Percentiles rank a stretch among this genome's conserved stretches.
These are phyloP conservation scores for Argynnis bischoffii DNA, from an alignment of 2,888 invertebrate species.

Conservation along the genomic window DNA sequence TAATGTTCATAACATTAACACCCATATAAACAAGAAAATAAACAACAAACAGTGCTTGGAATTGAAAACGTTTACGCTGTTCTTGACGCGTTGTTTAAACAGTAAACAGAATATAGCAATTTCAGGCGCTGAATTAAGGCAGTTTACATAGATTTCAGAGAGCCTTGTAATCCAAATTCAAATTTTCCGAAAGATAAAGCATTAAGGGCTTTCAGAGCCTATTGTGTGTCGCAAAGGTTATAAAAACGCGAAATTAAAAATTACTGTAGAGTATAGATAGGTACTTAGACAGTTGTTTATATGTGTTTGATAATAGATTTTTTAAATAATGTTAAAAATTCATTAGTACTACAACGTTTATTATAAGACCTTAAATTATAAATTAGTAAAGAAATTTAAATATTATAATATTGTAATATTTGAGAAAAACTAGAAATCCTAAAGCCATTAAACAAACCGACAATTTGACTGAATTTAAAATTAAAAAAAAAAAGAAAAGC, in stretches of 20 bases:
- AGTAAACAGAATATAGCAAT: slow-evolving; percentile 46
- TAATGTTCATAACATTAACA: not conserved
- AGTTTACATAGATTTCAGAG: slow-evolving; percentile 55
- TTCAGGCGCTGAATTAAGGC: slow-evolving; percentile 51
- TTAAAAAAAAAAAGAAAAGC: too few species aligned
- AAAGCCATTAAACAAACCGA: too few species aligned
- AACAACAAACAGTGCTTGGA: slow-evolving; percentile 5
- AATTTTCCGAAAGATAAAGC: slow-evolving; percentile 72
- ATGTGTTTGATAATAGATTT: too few species aligned
- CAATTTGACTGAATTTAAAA: too few species aligned
- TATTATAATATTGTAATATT: too few species aligned
- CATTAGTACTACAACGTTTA: too few species aligned
- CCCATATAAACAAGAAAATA: not conserved
- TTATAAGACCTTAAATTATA: too few species aligned
- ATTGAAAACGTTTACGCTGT: slow-evolving; percentile 27
- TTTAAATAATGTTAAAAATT: too few species aligned
- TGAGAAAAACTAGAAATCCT: too few species aligned
- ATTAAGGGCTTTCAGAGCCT: slow-evolving; percentile 56
- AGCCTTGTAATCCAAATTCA: slow-evolving; percentile 55
- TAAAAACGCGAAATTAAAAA: slow-evolving; percentile 27
- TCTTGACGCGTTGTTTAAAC: slow-evolving; percentile 28
- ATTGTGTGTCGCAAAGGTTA: slow-evolving; percentile 30
- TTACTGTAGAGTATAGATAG: too few species aligned
- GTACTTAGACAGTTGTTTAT: too few species aligned
- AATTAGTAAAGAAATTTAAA: too few species aligned